Evolutionary conservation across 2,888 invertebrate species (phyloP).

Genomic region (Antitype chi): DNA sequence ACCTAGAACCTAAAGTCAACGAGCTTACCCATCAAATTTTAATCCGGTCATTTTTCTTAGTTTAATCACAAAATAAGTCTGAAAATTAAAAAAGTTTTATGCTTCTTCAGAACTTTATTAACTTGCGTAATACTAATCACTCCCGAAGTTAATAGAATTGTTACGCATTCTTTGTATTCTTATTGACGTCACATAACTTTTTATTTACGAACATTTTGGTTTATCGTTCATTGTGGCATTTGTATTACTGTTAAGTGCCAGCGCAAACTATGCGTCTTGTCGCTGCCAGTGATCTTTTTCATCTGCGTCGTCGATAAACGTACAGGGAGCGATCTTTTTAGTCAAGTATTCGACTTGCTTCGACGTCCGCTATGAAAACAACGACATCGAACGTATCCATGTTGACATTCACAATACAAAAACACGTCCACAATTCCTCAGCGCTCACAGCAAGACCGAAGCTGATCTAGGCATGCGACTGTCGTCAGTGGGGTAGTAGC

Average conservation of each 20-base stretch:
- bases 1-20: neutral
- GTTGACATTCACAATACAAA: no score
- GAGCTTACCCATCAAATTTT: neutral
- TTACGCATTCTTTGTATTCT: neutral
- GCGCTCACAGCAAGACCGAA: no score
- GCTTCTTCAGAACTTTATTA: neutral
- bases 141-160: neutral
- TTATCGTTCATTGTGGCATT: constrained; percentile 5
- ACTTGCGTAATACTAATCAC: neutral
- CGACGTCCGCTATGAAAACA: no score
- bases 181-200: constrained; percentile 13
- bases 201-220: neutral
- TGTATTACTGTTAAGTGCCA: neutral
- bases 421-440: no score
- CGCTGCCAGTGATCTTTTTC: neutral
- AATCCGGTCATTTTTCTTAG: neutral
- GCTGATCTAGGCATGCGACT: no score
- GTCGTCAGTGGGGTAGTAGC: no score
- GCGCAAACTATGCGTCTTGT: neutral
- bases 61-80: neutral
- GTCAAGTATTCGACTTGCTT: no score
- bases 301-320: neutral
- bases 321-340: neutral
- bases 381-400: no score
- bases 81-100: neutral